These are phyloP conservation scores for Agrilus planipennis DNA, from an alignment of 1,140 invertebrate genomes.

Conservation along the genomic window DNA sequence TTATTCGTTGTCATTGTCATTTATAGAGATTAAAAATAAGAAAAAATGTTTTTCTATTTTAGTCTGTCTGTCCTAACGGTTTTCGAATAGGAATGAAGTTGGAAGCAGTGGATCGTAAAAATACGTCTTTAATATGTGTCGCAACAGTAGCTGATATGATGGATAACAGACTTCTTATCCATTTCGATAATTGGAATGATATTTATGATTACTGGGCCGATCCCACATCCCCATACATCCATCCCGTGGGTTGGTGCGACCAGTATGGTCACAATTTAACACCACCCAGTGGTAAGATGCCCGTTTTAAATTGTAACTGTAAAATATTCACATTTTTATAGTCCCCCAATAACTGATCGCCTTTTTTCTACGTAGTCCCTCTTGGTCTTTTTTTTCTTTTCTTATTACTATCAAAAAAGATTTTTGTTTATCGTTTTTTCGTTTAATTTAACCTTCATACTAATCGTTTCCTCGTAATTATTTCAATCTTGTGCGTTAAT, in stretches of 20 bases:
- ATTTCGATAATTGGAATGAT: conserved; percentile 92
- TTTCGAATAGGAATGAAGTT: conserved; percentile 86
- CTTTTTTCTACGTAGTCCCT: too few species aligned
- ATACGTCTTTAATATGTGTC: conserved; percentile 75
- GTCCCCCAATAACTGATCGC: too few species aligned
- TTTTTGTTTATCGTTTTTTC: too few species aligned
- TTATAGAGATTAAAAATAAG: neutral
- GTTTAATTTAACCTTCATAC: too few species aligned
- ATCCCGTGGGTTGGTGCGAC: conserved; percentile 87
- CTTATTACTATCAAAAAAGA: too few species aligned
- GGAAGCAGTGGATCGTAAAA: conserved; percentile 88
- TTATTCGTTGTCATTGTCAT: too few species aligned
- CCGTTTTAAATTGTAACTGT: too few species aligned
- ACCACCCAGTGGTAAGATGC: conserved; percentile 76
- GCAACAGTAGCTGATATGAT: conserved; percentile 76
- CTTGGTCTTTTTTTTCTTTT: too few species aligned
- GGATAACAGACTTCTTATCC: conserved; percentile 75
- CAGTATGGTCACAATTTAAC: conserved; percentile 67
- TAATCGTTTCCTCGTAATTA: too few species aligned
- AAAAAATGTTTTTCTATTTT: conserved; percentile 18
- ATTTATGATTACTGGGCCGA: conserved; percentile 92
- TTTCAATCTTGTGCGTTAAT: too few species aligned
- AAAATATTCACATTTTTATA: too few species aligned
- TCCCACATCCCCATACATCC: conserved; percentile 80
- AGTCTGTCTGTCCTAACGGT: conserved; percentile 58